Base-by-base conservation (phyloP, 2,888 invertebrate species). In the Helicoverpa assulta region DNA sequence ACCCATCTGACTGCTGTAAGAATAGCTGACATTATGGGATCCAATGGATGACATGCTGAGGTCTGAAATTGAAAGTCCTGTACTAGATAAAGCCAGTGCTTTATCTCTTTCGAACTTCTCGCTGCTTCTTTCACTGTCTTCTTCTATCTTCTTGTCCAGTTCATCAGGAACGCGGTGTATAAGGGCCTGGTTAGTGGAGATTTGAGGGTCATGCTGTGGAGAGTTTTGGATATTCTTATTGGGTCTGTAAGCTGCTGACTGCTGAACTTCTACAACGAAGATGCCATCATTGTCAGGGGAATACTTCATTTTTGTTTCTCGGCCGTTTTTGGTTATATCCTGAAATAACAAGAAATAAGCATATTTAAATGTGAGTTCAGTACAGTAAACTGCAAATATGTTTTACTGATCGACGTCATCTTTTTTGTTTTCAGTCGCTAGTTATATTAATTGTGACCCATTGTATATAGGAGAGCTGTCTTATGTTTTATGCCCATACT, bases 41-140 rank as follows among this genome's bases (percentile, higher is more conserved):
- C 97, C 97, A 57, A 96, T 96, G 37, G 98, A 98, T 18, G 97
- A 97, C 86, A 98, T 96, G 86, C 98, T 98, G 0, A 98, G 95
- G 87, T 98, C 98, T 6, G 98, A 98, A 86, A 98, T 98, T 6
- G 98, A 98, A 2, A 98, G 96, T 0, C 98, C 98, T 0, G 98
- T 98, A 85, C 97, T 97, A 26, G 96, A 96, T 63, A 96, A 91
- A 0, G 96, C 96, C 62, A 96, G 88, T 5, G 96, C 93, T 90
- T 93, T 96, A n/a, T 89, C 89, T 69, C 87, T 91, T 10, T 92
- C 91, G 40, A 90, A 92, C 76, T 90, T 92, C 0, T 79, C 88
- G 58, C 88, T 92, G 64, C 88, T 90, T 75, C 80, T 88, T 68
- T 94, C 93, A 64, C 91, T 92, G 60, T 93, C 93, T 70, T 94